Base-by-base conservation (phyloP, 2,113 vertebrate genomes). In the Hippocampus mohnikei region DNA sequence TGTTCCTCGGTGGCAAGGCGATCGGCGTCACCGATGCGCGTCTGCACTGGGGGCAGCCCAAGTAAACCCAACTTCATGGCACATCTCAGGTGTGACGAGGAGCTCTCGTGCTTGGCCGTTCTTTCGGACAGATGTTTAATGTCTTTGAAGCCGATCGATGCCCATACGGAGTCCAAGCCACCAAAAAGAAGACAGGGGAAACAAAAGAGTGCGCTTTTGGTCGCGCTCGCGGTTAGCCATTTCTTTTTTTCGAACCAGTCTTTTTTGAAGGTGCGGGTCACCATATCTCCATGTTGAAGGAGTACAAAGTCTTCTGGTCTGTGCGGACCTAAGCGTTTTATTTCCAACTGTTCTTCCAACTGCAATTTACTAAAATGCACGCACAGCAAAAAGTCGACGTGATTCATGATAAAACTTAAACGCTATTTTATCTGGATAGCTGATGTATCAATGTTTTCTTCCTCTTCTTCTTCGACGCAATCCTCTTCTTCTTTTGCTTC, bases 251-350 rank as follows among this genome's bases (percentile, higher is more conserved):
- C 63, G 18, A 65, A 65, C 63, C 63, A 65, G 20, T 65, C 63
- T 46, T 65, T 46, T 46, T 65, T 65, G 42, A 65, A 65, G 63
- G 63, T 65, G 13, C 63, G 63, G 41, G 63, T 65, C 23, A 65
- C 63, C 41, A 65, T 46, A 46, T 65, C 63, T 27, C 41, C 41
- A 18, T 65, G 27, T 23, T 65, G 63, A 46, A 46, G 23, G 13
- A 65, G 42, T n/a, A 65, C 63, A 65, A 65, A 65, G 63, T 65
- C 63, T 65, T 65, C 63, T 18, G 63, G 63, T 46, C 63, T 44
- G 63, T 65, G 63, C n/a, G 63, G 63, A 23, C 63, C 63, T 25
- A 65, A 46, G 27, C 63, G 63, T 65, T 65, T 65, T 18, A 65
- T 65, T 65, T 65, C 41, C 63, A 65, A 27, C 15, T 65, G 63